A percentile compares a stretch with the other conserved stretches of the same genome.
Conservation (phyloP, 2,888 invertebrate genomes). For the Artemia sinica region DNA sequence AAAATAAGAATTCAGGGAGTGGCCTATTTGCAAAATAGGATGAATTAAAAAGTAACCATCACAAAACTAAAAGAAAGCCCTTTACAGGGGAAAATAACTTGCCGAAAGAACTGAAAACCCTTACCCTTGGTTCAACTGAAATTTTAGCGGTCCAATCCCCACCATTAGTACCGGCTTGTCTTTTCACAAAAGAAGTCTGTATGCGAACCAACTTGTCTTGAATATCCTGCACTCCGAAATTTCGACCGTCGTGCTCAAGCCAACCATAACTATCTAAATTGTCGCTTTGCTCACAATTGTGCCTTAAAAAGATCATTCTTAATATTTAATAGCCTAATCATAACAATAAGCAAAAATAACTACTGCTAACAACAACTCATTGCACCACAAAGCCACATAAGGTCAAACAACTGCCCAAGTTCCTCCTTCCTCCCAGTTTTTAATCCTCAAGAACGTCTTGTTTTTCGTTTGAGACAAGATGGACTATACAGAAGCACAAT, state of each 20-base stretch:
- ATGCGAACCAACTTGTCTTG: conserved; percentile 57
- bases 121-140: conserved; percentile 41
- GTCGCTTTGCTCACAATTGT: conserved; percentile 83
- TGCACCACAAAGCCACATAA: too few relatives aligned
- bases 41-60: not conserved
- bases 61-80: not conserved
- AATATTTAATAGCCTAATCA: too few relatives aligned
- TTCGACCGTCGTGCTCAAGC: conserved; percentile 77
- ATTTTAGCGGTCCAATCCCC: conserved; percentile 87
- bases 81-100: not conserved
- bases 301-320: conserved; percentile 37
- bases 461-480: too few relatives aligned
- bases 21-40: too few relatives aligned
- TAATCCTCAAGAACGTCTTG: too few relatives aligned
- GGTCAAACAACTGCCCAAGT: too few relatives aligned
- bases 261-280: conserved; percentile 65
- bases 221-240: conserved; percentile 79
- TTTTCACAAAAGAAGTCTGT: conserved; percentile 74
- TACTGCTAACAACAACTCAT: too few relatives aligned
- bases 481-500: too few relatives aligned
- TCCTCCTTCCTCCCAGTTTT: too few relatives aligned
- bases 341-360: too few relatives aligned
- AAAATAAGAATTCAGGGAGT: too few relatives aligned
- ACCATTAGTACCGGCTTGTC: conserved; percentile 55
- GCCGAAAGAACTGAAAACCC: conserved; percentile 20